A percentile compares a stretch with the other conserved stretches of the same genome.
Evolutionary conservation across 2,113 vertebrate genomes (phyloP).

Genomic region (Zeus faber): DNA sequence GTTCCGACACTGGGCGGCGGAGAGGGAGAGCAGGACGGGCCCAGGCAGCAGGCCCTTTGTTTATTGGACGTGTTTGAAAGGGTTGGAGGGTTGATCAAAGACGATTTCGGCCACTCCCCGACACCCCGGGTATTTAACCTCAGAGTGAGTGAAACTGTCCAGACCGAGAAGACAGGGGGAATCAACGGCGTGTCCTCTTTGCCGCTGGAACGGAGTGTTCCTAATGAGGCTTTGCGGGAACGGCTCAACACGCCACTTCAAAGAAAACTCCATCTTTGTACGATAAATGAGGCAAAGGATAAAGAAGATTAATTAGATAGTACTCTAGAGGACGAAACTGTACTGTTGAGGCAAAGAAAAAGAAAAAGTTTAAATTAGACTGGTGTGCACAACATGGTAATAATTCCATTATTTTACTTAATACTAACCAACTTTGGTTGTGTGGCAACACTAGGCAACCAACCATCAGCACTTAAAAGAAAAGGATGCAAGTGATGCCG

Average conservation of each 20-base stretch:
- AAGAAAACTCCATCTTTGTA: neutral
- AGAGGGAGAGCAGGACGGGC: neutral
- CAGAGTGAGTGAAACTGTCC: slow-evolving; percentile 17
- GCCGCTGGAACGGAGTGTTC: slow-evolving; percentile 21
- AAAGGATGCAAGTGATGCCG: too few relatives aligned
- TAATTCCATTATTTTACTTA: too few relatives aligned
- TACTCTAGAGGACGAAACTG: neutral
- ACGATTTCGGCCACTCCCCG: slow-evolving; percentile 31
- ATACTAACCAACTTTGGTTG: too few relatives aligned
- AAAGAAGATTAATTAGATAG: neutral
- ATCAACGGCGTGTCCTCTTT: slow-evolving; percentile 9
- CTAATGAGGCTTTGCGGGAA: neutral
- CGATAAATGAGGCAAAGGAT: neutral
- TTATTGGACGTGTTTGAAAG: slow-evolving; percentile 59
- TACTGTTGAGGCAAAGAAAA: neutral
- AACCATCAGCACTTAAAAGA: too few relatives aligned
- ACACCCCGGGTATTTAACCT: slow-evolving; percentile 15
- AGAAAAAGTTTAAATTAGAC: too few relatives aligned
- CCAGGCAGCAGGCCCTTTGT: slow-evolving; percentile 36
- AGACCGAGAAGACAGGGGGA: slow-evolving; percentile 12
- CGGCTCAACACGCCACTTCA: slow-evolving; percentile 6
- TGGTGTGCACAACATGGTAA: too few relatives aligned
- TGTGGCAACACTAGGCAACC: too few relatives aligned
- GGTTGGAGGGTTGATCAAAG: slow-evolving; percentile 25
- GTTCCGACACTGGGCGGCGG: slow-evolving; percentile 24